Percentiles rank a stretch among this genome's conserved stretches.
Conservation (phyloP, 2,797 vertebrate genomes). For the Falco naumanni region DNA sequence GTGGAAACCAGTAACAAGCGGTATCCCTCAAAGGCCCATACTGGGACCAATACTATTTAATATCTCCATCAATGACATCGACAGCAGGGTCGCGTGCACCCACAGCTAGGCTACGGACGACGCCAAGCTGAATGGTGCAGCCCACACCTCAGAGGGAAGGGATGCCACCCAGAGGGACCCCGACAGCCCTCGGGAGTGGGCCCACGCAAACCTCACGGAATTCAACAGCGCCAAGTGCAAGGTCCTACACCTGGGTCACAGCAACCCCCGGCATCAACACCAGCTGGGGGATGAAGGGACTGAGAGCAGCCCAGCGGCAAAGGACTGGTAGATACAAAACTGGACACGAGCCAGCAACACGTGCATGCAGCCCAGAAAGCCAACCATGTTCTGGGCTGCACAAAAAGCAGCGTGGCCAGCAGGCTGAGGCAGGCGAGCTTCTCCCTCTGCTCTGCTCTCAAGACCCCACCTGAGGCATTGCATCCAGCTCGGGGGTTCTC, state of each 20-base stretch:
- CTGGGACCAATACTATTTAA: neutral
- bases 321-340: too few relatives aligned
- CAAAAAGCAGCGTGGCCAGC: too few relatives aligned
- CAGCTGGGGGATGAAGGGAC: neutral
- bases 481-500: neutral
- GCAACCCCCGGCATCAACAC: fast-evolving
- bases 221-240: neutral
- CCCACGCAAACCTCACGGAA: neutral
- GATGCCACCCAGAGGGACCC: neutral
- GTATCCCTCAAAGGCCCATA: fast-evolving
- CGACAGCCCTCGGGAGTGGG: neutral
- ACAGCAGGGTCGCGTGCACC: neutral
- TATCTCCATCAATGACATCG: neutral
- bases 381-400: too few relatives aligned
- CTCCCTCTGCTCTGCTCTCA: too few relatives aligned
- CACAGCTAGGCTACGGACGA: neutral
- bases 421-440: too few relatives aligned
- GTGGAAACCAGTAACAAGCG: neutral
- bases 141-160: too few relatives aligned
- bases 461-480: neutral
- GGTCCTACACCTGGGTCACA: neutral
- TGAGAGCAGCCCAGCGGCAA: neutral
- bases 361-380: too few relatives aligned
- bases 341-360: too few relatives aligned
- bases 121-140: too few relatives aligned